Conservation (phyloP, 2,113 vertebrate species). For the Cercocebus atys region DNA sequence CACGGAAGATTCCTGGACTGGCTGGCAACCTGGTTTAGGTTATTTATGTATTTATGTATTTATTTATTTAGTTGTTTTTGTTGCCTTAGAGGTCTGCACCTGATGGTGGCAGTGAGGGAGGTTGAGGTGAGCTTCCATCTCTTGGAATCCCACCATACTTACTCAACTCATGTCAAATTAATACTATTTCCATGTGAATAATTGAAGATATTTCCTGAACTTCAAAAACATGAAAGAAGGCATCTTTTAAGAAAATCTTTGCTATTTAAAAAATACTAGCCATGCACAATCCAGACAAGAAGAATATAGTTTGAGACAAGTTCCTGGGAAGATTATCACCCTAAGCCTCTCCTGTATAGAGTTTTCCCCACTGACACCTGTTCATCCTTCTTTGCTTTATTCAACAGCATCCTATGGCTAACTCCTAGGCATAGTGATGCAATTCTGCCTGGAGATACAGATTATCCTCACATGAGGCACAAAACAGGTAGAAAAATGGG, state of each 20-base stretch:
- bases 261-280: neutral
- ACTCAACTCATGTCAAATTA: neutral
- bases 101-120: neutral
- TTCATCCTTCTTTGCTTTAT: neutral
- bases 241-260: neutral
- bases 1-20: rapidly evolving
- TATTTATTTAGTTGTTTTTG: neutral
- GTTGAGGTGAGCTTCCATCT: neutral
- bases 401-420: neutral
- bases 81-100: neutral
- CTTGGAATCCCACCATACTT: neutral
- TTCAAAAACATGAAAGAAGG: neutral
- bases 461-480: neutral
- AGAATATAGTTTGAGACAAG: neutral
- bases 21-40: neutral
- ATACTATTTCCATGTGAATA: neutral
- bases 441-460: neutral
- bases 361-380: neutral
- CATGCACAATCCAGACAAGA: neutral
- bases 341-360: neutral
- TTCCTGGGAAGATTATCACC: neutral
- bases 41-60: neutral
- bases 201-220: neutral
- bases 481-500: neutral
- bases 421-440: neutral